phyloP scores from a whole-genome alignment of 2,797 vertebrate species.

The Epinephelus awoara region DNA sequence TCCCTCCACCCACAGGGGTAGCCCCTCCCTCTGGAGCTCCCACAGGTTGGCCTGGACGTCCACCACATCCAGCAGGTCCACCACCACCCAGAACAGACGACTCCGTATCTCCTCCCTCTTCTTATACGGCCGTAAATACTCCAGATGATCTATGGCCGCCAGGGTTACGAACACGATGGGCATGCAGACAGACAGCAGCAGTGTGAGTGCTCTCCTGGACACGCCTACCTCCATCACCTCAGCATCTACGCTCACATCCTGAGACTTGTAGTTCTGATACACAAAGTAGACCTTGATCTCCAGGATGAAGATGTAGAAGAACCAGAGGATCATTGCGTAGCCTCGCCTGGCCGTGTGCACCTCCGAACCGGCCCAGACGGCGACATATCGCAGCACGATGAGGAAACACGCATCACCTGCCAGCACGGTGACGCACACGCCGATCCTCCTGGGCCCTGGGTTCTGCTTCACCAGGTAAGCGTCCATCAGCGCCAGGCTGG shows the following conservation, averaged over 20 bases:
- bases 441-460: background rate
- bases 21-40: constrained; percentile 84
- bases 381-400: constrained; percentile 76
- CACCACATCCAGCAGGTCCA: constrained; percentile 87
- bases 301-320: constrained; percentile 85
- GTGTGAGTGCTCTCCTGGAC: background rate
- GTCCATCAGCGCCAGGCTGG: constrained; percentile 23
- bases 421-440: constrained; percentile 8
- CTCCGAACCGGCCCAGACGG: constrained; percentile 86
- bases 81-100: constrained; percentile 87
- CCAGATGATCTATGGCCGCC: constrained; percentile 6
- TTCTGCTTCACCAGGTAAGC: constrained; percentile 30
- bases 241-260: constrained; percentile 39
- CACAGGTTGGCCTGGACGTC: constrained; percentile 88
- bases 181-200: constrained; percentile 24
- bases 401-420: background rate
- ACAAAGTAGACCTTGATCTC: constrained; percentile 87
- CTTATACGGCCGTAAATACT: constrained; percentile 80
- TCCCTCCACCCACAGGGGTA: constrained; percentile 82
- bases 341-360: constrained; percentile 87
- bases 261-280: constrained; percentile 88
- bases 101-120: constrained; percentile 87
- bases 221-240: background rate
- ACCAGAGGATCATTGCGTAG: constrained; percentile 87
- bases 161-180: constrained; percentile 15